Conservation (phyloP, 2,888 invertebrate species). For the Gonocerus acuteangulatus region DNA sequence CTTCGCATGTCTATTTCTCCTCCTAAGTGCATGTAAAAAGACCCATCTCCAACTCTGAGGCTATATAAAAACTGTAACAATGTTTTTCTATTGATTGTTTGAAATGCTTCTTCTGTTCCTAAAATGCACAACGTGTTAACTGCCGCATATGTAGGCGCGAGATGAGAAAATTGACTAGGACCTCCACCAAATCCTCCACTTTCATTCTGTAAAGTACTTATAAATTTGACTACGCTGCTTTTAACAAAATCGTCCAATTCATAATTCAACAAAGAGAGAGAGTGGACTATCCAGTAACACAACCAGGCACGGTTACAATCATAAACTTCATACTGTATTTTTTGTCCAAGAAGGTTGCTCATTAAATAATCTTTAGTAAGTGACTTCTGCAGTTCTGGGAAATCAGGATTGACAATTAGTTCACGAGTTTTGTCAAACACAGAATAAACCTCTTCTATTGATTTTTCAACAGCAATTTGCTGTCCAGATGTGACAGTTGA, state of each 20-base stretch:
- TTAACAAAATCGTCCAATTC: conserved; percentile 52
- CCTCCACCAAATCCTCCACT: conserved; percentile 91
- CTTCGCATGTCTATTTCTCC: conserved; percentile 90
- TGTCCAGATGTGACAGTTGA: conserved; percentile 23
- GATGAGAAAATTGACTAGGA: conserved; percentile 82
- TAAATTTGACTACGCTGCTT: conserved; percentile 52
- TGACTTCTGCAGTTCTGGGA: conserved; percentile 21
- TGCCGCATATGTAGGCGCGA: conserved; percentile 96
- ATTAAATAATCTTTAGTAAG: conserved; percentile 12
- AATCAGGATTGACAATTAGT: conserved; percentile 21
- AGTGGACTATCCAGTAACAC: conserved; percentile 93
- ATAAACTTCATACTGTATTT: conserved; percentile 4
- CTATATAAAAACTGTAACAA: conserved; percentile 71
- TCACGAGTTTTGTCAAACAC: conserved; percentile 21
- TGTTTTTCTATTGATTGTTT: conserved; percentile 73
- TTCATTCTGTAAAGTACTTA: conserved; percentile 64
- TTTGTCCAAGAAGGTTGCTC: background rate
- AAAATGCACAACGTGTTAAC: conserved; percentile 86
- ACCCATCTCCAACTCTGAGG: conserved; percentile 75
- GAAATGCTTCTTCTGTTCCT: conserved; percentile 71
- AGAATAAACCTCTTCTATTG: conserved; percentile 11
- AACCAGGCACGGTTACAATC: conserved; percentile 96
- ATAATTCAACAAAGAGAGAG: conserved; percentile 67
- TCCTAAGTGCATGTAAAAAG: conserved; percentile 81
- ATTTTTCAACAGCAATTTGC: conserved; percentile 25